phyloP scores from a whole-genome alignment of 1,140 invertebrate genomes.

The Cecropterus lyciades region DNA sequence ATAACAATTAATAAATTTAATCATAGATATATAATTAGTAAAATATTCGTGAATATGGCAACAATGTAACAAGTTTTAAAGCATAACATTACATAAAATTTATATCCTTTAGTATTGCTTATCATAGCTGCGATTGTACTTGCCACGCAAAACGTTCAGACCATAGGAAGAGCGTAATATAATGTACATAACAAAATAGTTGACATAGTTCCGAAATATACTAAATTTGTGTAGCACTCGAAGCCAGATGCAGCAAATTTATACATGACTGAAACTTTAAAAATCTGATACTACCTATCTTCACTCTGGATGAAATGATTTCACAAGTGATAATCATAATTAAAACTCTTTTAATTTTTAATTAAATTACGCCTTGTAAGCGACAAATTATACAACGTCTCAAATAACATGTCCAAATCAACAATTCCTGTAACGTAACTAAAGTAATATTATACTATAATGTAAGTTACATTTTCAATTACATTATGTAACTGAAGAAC shows the following conservation, averaged over 20 bases:
- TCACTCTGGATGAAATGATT: no score
- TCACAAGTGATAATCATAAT: background rate
- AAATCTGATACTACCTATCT: no score
- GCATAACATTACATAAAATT: conserved; percentile 12
- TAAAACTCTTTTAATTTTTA: background rate
- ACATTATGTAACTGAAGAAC: background rate
- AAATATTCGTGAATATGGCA: conserved; percentile 17
- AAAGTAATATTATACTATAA: background rate
- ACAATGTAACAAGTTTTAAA: conserved; percentile 11
- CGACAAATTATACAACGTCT: background rate
- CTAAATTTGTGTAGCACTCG: background rate
- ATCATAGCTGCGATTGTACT: background rate
- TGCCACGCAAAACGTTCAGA: background rate
- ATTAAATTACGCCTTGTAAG: background rate
- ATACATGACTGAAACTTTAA: no score
- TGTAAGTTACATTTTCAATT: background rate
- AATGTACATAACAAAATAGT: background rate
- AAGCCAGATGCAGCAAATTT: no score
- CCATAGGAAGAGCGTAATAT: background rate
- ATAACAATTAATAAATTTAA: conserved; percentile 7
- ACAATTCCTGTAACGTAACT: background rate
- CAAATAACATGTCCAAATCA: background rate
- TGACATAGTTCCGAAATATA: background rate
- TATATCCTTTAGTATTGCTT: background rate
- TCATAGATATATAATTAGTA: conserved; percentile 6